Evolutionary conservation across 2,113 vertebrate species (phyloP), one percentile per base, ranked within the genome.

Genomic region (Pygathrix nemaeus): DNA sequence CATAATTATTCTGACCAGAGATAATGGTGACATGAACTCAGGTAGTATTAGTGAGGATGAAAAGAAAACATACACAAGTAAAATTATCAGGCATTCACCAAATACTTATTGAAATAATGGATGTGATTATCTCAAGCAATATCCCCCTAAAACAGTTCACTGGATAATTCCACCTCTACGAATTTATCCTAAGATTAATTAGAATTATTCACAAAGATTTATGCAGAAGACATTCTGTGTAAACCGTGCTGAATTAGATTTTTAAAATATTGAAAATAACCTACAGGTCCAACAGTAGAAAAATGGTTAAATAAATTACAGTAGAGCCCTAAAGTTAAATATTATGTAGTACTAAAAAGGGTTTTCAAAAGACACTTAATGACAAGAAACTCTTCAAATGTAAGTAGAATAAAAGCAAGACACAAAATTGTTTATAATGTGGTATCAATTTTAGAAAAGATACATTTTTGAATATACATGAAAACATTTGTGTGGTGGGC

Each of bases 151-250:
- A 87, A 92, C 2, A 90, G 68, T 94, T 70, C 85, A 86, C 38
- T 3, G 16, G 80, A 75, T 92, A 94, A 90, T 81, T 86, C 38
- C 8, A 85, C 40, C 70, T 84, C 40, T 57, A 81, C 14, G 57
- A 94, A 90, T 52, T 96, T 93, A 94, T 96, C 73, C 50, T 76
- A 85, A 92, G 30, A 21, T 86, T 90, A 86, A 81, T 90, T 81
- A 85, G 40, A 94, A 86, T 94, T 66, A 59, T 89, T n/a, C 38
- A 89, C 55, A 76, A 94, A 85, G 73, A 81, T 89, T 85, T 93
- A 93, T 89, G 57, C 68, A 35, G 35, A 43, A 94, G 57, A 89
- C 72, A 88, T 93, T 76, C n/a, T 48, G 16, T 45, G 70, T 76
- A 94, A 96, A 25, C n/a, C 85, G 66, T 80, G 80, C 23, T 85